Percentiles rank a stretch among this genome's conserved stretches.
phyloP scores from a whole-genome alignment of 2,113 vertebrate genomes.

The Gambusia holbrooki region DNA sequence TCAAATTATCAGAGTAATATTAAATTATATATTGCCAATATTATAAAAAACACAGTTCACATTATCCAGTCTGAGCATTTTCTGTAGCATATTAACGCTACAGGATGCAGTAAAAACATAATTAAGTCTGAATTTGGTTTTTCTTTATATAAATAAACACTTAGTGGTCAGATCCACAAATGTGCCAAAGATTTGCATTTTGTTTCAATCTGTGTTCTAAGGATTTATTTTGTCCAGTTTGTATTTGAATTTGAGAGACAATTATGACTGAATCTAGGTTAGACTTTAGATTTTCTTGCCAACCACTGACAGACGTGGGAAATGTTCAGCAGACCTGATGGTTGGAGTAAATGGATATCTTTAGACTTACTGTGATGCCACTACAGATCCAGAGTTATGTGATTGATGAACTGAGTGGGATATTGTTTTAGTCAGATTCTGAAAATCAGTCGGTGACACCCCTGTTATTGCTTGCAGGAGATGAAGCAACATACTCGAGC shows the following conservation, averaged over 20 bases:
- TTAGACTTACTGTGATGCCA: constrained; percentile 36
- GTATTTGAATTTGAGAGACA: not conserved
- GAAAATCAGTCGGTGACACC: constrained; percentile 19
- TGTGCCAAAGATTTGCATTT: too few relatives aligned
- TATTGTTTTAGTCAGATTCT: constrained; percentile 25
- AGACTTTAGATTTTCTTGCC: not conserved
- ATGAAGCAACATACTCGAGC: constrained; percentile 41
- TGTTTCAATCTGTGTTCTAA: not conserved
- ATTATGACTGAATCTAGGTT: too few relatives aligned
- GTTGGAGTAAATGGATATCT: constrained; percentile 28
- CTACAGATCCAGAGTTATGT: constrained; percentile 35
- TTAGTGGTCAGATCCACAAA: too few relatives aligned
- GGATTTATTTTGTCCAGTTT: not conserved
- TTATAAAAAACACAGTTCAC: too few relatives aligned
- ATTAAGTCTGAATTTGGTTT: too few relatives aligned
- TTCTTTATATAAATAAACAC: too few relatives aligned
- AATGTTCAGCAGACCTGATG: not conserved
- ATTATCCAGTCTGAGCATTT: too few relatives aligned
- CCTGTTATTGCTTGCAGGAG: constrained; percentile 32
- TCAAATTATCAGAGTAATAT: too few relatives aligned
- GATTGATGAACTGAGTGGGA: constrained; percentile 48
- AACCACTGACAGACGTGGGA: constrained; percentile 9
- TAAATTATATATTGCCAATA: too few relatives aligned
- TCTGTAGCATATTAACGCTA: too few relatives aligned
- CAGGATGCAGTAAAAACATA: too few relatives aligned